Evolutionary conservation across 2,797 vertebrate genomes (phyloP).

Genomic region (Pelochelys cantorii): DNA sequence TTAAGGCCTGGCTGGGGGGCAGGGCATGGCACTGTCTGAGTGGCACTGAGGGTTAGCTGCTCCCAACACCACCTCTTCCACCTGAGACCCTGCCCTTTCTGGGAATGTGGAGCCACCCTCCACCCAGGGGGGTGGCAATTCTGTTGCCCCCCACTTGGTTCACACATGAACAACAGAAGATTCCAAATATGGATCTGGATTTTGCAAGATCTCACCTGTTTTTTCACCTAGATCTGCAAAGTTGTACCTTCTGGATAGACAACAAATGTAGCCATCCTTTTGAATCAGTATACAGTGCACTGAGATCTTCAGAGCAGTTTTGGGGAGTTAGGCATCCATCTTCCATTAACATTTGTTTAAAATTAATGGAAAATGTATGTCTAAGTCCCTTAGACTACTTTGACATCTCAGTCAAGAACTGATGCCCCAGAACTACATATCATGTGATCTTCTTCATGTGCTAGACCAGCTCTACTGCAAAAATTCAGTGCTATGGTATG

Average conservation of each 20-base stretch:
- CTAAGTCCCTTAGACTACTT: neutral
- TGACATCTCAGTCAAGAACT: neutral
- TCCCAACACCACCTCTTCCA: too few species aligned
- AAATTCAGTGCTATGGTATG: neutral
- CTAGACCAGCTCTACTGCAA: neutral
- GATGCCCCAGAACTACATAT: neutral
- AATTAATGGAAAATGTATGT: neutral
- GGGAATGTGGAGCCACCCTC: too few species aligned
- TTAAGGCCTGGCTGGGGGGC: too few species aligned
- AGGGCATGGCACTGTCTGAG: too few species aligned
- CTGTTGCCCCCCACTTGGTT: too few species aligned
- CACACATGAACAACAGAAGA: neutral
- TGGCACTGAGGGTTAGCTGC: too few species aligned
- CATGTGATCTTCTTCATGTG: neutral
- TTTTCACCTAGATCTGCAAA: neutral
- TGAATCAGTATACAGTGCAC: fast-evolving
- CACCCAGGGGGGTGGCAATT: too few species aligned
- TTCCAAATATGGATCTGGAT: neutral
- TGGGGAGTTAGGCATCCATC: neutral
- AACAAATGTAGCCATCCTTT: neutral
- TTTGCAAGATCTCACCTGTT: neutral
- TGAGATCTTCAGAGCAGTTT: neutral
- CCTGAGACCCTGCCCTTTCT: too few species aligned
- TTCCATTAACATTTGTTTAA: neutral
- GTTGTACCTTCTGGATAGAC: neutral